Base-by-base conservation (phyloP, 2,888 invertebrate species). In the Mellilla xanthometata region DNA sequence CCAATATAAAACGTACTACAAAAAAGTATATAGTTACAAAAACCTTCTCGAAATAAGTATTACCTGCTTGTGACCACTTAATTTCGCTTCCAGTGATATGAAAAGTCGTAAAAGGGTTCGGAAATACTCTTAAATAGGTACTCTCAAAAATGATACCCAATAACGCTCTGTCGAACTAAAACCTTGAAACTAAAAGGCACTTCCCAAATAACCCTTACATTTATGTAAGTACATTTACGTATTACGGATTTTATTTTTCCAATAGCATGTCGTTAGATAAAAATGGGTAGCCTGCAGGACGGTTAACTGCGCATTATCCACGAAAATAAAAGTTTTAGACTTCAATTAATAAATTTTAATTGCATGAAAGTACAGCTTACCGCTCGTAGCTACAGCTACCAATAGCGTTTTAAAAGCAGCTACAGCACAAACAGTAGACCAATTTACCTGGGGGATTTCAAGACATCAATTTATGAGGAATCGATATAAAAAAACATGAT, bases 321-420 rank as follows among this genome's bases (percentile, higher is more conserved):
- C 59, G 61, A 62, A 70, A 76, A 77, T 72, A 70, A 76, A 76
- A 64, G 57, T 64, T 63, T 58, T 59, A 56, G 63, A 74, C 57
- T 67, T 56, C 73, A 73, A 77, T 79, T 79, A 78, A 79, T 79
- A 74, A 74, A 77, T 76, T 80, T 72, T 79, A 80, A 79, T 80
- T 79, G 75, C 67, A 72, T 68, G 57, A 69, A 73, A 71, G 68
- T 68, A 68, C 65, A 69, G 67, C 67, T 70, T 72, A 59, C 64
- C 66, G 60, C 54, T 49, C 62, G 70, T 70, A 69, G 68, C 60
- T 58, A 68, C 61, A 60, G 60, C 49, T 61, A 60, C 62, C 56
- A 54, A 53, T 13, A 23, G 19, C 26, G 34, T 33, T 38, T 39
- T 39, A 34, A 32, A 24, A 10, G 43, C 39, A 24, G 36, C 30